Evolutionary conservation across 1,140 invertebrate genomes (phyloP), one percentile per base, ranked within the genome.

Genomic region (Psix sp.): DNA sequence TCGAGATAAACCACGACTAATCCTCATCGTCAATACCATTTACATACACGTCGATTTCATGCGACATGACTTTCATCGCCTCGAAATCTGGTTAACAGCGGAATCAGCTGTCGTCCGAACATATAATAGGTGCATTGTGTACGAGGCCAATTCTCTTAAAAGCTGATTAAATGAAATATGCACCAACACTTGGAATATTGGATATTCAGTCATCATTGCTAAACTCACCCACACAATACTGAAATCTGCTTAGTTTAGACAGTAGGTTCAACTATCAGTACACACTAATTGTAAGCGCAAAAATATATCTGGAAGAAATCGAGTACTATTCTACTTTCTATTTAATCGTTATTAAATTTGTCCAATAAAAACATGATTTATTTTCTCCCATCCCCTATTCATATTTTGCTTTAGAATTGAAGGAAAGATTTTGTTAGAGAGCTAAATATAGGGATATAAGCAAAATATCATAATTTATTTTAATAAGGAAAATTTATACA

Each of bases 31-130:
- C 72, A 60, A 66, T 66, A 71, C 66, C 59, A 70, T 75, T 75
- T 75, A 70, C 72, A 65, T 75, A 70, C 59, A 56, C 59, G 72
- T 68, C 72, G 72, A 75, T 75, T 75, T 75, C 73, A 75, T 75
- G 60, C 59, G 66, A 75, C 73, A 70, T 75, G 73, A 76, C 66
- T 71, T 76, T 76, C 73, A 71, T 71, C 66, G 73, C 73, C 42
- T 76, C 56, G 56, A 67, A 76, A 76, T 71, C 66, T 67, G 63
- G 54, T 76, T 76, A 76, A 66, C 73, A 60, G 73, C 62, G 20
- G 73, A 70, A 59, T 70, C 65, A 66, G 73, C 60, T 57, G 66
- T 70, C 65, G 65, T 74, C 63, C 45, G 56, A 51, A 38, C 35
- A 43, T 38, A 74, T 68, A 68, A 74, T 70, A 65, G 51, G 16